Conservation (phyloP, 2,113 vertebrate genomes). For the Epinephelus fuscoguttatus region DNA sequence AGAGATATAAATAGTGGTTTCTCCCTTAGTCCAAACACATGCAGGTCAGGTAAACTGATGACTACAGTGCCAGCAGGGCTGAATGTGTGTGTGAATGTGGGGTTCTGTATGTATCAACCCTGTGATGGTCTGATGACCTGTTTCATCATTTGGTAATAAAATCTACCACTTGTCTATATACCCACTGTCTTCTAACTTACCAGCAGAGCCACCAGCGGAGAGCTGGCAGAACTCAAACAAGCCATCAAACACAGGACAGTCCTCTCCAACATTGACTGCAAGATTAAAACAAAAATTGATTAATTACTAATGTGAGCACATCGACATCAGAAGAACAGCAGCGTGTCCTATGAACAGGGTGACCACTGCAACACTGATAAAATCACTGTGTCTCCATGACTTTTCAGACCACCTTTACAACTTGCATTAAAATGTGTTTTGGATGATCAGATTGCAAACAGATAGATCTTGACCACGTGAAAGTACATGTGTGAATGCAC, state of each 20-base stretch:
- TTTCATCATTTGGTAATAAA: neutral
- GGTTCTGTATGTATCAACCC: neutral
- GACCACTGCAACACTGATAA: too few species aligned
- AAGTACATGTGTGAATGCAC: too few species aligned
- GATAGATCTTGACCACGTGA: too few species aligned
- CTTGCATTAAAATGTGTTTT: too few species aligned
- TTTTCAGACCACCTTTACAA: too few species aligned
- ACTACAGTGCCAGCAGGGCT: neutral
- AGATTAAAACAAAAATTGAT: neutral
- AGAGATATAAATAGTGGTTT: neutral
- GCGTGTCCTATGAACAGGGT: too few species aligned
- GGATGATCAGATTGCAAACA: too few species aligned
- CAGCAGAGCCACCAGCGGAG: constrained; percentile 95
- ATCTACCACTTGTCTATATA: neutral
- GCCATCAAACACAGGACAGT: constrained; percentile 96
- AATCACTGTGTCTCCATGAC: too few species aligned
- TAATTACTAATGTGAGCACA: neutral
- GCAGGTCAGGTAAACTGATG: neutral
- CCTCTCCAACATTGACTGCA: constrained; percentile 97
- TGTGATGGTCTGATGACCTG: neutral
- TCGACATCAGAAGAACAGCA: neutral
- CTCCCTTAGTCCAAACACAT: neutral
- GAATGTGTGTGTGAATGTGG: neutral
- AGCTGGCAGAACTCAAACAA: constrained; percentile 97
- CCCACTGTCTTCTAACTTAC: constrained; percentile 80